Percentiles rank a stretch among this genome's conserved stretches.
Conservation (phyloP, 2,888 invertebrate species). For the Hydrotaea diabolus region DNA sequence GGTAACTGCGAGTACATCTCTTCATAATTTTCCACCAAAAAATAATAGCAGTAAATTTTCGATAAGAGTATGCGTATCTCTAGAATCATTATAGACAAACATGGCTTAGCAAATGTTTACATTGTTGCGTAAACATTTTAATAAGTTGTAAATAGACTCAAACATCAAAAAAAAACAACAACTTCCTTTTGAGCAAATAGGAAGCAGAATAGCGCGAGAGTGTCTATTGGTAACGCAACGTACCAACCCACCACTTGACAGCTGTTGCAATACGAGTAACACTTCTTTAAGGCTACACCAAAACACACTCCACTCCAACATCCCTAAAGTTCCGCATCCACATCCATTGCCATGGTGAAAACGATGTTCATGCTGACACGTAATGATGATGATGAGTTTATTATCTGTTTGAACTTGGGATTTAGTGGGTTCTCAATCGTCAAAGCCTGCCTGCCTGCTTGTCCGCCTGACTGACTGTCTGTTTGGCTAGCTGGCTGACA, state of each 20-base stretch:
- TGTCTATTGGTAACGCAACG: constrained; percentile 2
- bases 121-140: constrained; percentile 68
- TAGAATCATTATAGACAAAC: constrained; percentile 48
- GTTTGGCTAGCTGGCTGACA: neutral
- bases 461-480: neutral
- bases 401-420: constrained; percentile 63
- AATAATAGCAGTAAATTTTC: too few species aligned
- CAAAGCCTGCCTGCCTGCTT: neutral
- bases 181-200: constrained; percentile 63
- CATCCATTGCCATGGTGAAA: constrained; percentile 21
- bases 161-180: constrained; percentile 34
- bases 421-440: constrained; percentile 59
- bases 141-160: constrained; percentile 62
- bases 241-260: constrained; percentile 66
- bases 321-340: constrained; percentile 5
- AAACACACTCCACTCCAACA: neutral
- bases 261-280: constrained; percentile 57
- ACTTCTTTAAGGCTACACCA: neutral
- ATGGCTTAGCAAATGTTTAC: constrained; percentile 61
- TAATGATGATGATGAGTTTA: constrained; percentile 54
- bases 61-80: constrained; percentile 3
- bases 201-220: neutral
- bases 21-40: too few species aligned
- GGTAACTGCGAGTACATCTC: too few species aligned
- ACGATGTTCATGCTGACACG: neutral